These are phyloP conservation scores for Neopelma chrysocephalum DNA, from an alignment of 2,797 vertebrate genomes.

Conservation along the genomic window DNA sequence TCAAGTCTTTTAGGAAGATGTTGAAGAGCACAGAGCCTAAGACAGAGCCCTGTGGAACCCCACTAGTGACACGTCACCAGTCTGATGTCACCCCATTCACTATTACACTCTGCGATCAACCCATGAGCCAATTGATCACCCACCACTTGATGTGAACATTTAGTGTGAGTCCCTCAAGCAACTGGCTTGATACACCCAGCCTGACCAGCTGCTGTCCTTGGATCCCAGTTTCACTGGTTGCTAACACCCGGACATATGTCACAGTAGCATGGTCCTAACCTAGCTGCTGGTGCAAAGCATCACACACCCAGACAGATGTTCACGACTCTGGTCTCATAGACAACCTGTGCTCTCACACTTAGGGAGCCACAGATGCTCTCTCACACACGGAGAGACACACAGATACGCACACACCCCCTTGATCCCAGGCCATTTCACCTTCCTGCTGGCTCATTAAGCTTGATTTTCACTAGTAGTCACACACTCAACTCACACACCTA, in stretches of 20 bases:
- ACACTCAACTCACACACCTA: fast-evolving
- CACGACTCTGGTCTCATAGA: no score
- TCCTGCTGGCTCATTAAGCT: fast-evolving
- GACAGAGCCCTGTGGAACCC: not conserved
- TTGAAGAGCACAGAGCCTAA: not conserved
- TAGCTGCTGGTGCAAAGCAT: not conserved
- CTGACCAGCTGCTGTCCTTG: not conserved
- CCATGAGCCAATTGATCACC: not conserved
- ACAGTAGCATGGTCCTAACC: not conserved
- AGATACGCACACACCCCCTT: fast-evolving
- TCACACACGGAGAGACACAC: not conserved
- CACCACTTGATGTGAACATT: not conserved
- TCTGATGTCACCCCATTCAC: not conserved
- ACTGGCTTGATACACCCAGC: not conserved
- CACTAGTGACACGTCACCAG: not conserved
- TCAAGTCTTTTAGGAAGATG: not conserved
- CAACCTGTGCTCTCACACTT: not conserved
- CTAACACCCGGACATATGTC: not conserved
- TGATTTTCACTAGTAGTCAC: not conserved
- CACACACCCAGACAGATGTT: not conserved
- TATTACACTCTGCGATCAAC: not conserved
- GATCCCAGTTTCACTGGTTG: not conserved
- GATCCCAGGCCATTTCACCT: not conserved
- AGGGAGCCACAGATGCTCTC: not conserved
- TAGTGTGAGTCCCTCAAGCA: not conserved